phyloP scores from a whole-genome alignment of 2,113 vertebrate genomes.

The Coptodon bakossiorum region DNA sequence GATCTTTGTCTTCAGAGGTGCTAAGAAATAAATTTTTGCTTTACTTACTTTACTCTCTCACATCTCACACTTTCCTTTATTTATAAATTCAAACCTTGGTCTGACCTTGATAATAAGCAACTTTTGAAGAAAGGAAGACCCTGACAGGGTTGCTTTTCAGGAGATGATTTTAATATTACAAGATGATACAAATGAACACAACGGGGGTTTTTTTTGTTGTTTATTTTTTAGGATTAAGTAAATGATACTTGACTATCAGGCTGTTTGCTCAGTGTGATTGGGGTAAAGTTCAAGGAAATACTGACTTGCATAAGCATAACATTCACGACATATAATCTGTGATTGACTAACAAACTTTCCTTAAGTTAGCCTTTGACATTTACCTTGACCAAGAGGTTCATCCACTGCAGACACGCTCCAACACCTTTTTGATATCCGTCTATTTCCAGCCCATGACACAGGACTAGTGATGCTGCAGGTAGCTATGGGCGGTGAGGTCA shows the following conservation, averaged over 20 bases:
- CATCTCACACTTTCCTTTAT: neutral
- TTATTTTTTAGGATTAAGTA: neutral
- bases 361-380: neutral
- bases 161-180: neutral
- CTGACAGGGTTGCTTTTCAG: neutral
- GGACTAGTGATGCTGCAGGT: constrained; percentile 98
- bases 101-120: neutral
- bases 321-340: neutral
- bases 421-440: neutral
- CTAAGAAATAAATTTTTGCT: neutral
- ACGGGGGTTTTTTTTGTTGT: accelerated
- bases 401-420: neutral
- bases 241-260: neutral
- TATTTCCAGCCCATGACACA: constrained; percentile 89
- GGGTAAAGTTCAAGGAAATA: neutral
- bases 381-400: neutral
- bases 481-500: constrained; percentile 92
- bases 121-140: neutral
- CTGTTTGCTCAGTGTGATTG: neutral
- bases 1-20: too few species aligned
- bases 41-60: neutral
- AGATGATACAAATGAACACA: neutral
- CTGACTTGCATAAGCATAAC: neutral
- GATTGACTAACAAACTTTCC: neutral
- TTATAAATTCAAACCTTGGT: neutral